Percentiles rank a stretch among this genome's conserved stretches.
phyloP scores from a whole-genome alignment of 2,113 vertebrate genomes.

The Electrona antarctica region DNA sequence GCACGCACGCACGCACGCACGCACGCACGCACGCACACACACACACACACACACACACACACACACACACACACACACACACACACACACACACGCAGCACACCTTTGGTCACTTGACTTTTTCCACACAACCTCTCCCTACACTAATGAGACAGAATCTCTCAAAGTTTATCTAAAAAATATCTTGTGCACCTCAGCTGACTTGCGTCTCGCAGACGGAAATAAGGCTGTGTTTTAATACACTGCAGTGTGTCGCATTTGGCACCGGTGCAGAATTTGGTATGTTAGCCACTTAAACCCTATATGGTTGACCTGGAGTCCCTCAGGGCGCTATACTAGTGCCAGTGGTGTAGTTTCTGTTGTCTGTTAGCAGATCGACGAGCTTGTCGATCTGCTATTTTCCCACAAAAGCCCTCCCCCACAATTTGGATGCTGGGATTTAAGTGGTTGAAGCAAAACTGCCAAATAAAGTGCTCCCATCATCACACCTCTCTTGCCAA shows the following conservation, averaged over 20 bases:
- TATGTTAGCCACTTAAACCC: no score
- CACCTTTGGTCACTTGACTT: not conserved
- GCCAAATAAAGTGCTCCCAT: no score
- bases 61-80: conserved; percentile 13
- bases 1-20: conserved; percentile 2
- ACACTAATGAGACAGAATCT: conserved; percentile 14
- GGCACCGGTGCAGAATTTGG: no score
- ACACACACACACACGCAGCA: not conserved
- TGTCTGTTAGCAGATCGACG: no score
- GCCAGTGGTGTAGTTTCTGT: no score
- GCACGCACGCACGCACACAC: conserved; percentile 12
- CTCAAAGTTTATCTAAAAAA: not conserved
- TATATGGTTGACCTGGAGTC: no score
- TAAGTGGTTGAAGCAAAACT: no score
- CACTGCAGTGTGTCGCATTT: no score
- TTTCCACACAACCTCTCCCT: conserved; percentile 13
- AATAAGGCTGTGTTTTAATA: not conserved
- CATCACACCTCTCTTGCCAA: no score
- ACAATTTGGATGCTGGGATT: no score
- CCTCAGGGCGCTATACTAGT: no score
- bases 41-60: conserved; percentile 3
- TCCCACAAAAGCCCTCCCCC: no score
- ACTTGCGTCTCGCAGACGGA: not conserved
- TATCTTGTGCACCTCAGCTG: not conserved
- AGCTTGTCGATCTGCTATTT: not conserved